Evolutionary conservation across 2,113 vertebrate species (phyloP), one percentile per base, ranked within the genome.

Genomic region (Charadrius vociferus): DNA sequence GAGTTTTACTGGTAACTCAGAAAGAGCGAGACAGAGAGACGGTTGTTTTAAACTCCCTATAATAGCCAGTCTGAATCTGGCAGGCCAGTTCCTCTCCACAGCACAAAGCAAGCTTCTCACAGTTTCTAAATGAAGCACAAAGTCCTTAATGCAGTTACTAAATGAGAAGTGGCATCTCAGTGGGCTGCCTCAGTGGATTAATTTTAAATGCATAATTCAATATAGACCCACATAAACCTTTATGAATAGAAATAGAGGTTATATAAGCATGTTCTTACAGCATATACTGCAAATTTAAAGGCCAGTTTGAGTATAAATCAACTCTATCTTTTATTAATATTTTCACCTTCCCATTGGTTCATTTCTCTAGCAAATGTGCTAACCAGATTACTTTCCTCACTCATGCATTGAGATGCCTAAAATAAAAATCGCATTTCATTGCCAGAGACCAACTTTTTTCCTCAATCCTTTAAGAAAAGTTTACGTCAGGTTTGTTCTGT

Each of bases 161-260:
- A 97, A 97, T 90, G 92, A 97, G 93, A 93, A 97, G 95, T 93
- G 95, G 95, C 97, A 97, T 95, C 92, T 97, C 95, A 96, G 95
- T 96, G 95, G 97, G 93, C 94, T 96, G 96, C 96, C 96, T 97
- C 89, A 86, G 94, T 97, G 97, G 96, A 96, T 97, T 97, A 96
- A 97, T 96, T 97, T 96, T 93, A 95, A 97, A 97, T 95, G 95
- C 84, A 93, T 96, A 95, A 96, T 96, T 97, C 93, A 96, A 94
- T 95, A 96, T 94, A 94, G 97, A 97, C 84, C 96, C 94, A 96
- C 90, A 96, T 97, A 96, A 96, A 96, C 92, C 95, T 96, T 97
- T 96, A 91, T 92, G 93, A 96, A 95, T 93, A 96, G 96, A 96
- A 93, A 95, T 62, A 82, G 81, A 88, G 90, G 86, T 97, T 97